phyloP scores from a whole-genome alignment of 2,113 vertebrate genomes.

The Cheirogaleus medius region DNA sequence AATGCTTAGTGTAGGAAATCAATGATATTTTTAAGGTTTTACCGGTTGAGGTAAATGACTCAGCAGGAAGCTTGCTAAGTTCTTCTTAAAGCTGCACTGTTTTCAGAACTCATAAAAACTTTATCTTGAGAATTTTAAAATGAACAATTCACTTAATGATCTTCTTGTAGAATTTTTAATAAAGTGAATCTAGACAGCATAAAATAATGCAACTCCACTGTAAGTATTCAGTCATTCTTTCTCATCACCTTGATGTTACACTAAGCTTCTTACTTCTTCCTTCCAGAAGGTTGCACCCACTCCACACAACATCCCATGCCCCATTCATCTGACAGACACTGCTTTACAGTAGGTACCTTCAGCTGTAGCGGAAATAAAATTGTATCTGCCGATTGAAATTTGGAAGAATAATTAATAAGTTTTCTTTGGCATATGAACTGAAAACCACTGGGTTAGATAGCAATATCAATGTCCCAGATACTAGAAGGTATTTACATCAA shows the following conservation, averaged over 20 bases:
- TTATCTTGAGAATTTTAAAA: neutral
- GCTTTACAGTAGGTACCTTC: neutral
- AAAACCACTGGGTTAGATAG: neutral
- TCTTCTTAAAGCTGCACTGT: neutral
- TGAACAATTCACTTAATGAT: neutral
- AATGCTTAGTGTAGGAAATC: neutral
- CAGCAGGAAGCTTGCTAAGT: neutral
- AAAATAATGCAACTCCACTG: neutral
- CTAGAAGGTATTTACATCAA: neutral
- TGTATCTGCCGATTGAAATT: neutral
- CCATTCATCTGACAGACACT: neutral
- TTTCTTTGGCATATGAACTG: neutral
- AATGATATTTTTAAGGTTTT: conserved; percentile 11
- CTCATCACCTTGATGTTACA: neutral
- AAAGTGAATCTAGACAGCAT: neutral
- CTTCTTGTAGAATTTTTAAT: neutral
- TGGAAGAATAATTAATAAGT: neutral
- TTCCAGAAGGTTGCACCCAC: neutral
- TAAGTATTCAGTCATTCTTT: neutral
- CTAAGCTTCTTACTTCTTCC: neutral
- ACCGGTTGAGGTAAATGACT: neutral
- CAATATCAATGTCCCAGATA: neutral
- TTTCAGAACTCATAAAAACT: neutral
- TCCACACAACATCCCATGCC: neutral
- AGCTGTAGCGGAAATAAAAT: neutral